These are phyloP conservation scores for Uropsilus gracilis DNA, from an alignment of 2,113 vertebrate genomes.

Conservation along the genomic window DNA sequence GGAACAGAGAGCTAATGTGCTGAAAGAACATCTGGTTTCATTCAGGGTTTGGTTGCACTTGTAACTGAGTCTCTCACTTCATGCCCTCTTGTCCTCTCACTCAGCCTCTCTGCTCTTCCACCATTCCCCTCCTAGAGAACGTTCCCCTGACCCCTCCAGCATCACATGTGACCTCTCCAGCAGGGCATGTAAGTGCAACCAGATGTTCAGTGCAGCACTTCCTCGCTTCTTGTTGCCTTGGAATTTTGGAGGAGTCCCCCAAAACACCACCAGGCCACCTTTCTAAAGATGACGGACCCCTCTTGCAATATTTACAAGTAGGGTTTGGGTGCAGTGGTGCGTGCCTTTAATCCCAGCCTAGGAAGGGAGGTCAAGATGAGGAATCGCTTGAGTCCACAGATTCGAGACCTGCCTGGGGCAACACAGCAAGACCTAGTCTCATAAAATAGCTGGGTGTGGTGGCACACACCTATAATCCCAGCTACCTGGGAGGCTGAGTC, in stretches of 20 bases:
- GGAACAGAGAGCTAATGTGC: neutral
- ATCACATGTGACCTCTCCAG: neutral
- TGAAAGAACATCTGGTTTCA: neutral
- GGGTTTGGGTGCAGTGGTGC: too few species aligned
- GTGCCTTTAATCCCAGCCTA: too few species aligned
- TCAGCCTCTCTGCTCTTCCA: neutral
- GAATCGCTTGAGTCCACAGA: too few species aligned
- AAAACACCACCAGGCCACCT: neutral
- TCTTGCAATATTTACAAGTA: neutral
- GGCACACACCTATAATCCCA: too few species aligned
- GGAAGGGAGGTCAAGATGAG: too few species aligned
- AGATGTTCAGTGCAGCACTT: neutral
- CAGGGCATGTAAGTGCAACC: neutral
- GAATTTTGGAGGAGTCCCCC: neutral
- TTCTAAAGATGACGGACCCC: neutral
- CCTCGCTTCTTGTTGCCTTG: neutral
- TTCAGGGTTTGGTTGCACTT: neutral
- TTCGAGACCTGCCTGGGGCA: too few species aligned
- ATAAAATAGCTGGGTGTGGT: too few species aligned
- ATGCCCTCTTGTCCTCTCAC: neutral
- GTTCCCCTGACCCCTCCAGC: neutral
- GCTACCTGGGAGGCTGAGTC: too few species aligned
- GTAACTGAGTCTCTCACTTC: neutral
- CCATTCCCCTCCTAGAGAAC: neutral
- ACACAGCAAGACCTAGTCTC: too few species aligned